A percentile compares a stretch with the other conserved stretches of the same genome.
Conservation (phyloP, 92 coral and sea anemone species). For the Siderastrea radians region DNA sequence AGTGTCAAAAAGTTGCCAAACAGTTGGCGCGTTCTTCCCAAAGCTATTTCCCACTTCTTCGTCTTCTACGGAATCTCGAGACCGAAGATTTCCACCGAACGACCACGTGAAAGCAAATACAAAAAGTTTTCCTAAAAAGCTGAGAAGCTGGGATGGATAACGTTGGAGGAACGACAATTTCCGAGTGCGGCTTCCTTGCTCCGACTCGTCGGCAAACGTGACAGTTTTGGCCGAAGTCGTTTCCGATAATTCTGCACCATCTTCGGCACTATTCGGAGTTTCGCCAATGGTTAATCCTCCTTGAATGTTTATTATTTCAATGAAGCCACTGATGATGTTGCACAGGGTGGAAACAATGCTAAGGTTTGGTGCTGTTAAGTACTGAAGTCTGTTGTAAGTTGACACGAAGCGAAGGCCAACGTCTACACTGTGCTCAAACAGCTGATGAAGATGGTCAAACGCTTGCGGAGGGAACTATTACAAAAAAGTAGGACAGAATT, state of each 20-base stretch:
- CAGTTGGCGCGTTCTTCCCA: slow-evolving; percentile 10
- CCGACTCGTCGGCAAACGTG: slow-evolving; percentile 75
- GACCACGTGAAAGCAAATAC: slow-evolving; percentile 99
- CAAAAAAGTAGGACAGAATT: background rate
- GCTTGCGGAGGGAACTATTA: slow-evolving; percentile 74
- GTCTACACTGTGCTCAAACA: slow-evolving; percentile 86
- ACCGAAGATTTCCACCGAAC: slow-evolving; percentile 83
- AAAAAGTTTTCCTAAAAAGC: slow-evolving; percentile 82
- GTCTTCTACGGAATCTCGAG: slow-evolving; percentile 53
- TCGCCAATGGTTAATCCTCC: slow-evolving; percentile 65
- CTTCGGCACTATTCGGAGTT: slow-evolving; percentile 19
- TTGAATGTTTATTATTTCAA: slow-evolving; percentile 70
- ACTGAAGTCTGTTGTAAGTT: slow-evolving; percentile 71
- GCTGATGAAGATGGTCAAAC: slow-evolving; percentile 66
- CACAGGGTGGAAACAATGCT: slow-evolving; percentile 84
- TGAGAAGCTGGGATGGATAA: slow-evolving; percentile 69
- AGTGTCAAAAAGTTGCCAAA: slow-evolving; percentile 76
- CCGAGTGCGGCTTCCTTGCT: slow-evolving; percentile 45
- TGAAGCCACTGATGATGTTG: slow-evolving; percentile 83
- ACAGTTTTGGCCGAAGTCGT: slow-evolving; percentile 74
- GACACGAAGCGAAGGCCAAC: slow-evolving; percentile 82
- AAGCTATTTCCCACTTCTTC: slow-evolving; percentile 61
- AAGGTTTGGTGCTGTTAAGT: slow-evolving; percentile 77
- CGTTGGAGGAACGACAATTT: slow-evolving; percentile 72
- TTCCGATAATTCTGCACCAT: slow-evolving; percentile 50